phyloP scores from a whole-genome alignment of 2,888 invertebrate species.

The Tinea trinotella region DNA sequence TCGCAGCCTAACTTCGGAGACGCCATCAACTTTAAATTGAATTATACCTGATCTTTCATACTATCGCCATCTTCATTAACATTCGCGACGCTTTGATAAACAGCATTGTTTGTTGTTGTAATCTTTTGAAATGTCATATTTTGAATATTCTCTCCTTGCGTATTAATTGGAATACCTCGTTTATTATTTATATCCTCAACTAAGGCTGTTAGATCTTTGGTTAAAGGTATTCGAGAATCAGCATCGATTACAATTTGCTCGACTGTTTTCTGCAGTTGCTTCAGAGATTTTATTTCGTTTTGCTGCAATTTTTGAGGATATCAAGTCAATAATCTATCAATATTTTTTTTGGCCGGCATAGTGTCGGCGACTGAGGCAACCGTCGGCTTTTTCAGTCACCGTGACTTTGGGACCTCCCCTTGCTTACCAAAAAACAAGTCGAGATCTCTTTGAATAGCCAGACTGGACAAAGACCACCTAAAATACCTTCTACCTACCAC shows the following conservation, averaged over 20 bases:
- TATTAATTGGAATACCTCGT: conserved; percentile 33
- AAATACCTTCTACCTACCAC: no score
- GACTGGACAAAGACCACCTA: no score
- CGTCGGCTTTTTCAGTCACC: no score
- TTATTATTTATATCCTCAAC: conserved; percentile 62
- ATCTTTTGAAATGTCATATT: conserved; percentile 66
- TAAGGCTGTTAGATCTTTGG: conserved; percentile 70
- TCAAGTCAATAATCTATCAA: no score
- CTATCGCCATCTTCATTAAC: conserved; percentile 43
- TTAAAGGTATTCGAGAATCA: conserved; percentile 50
- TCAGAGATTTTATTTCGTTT: neutral
- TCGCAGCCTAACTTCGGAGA: no score
- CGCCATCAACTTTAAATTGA: no score
- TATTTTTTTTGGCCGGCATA: no score
- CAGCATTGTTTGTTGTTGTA: conserved; percentile 72
- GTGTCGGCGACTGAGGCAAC: no score
- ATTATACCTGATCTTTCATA: conserved; percentile 74
- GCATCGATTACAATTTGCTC: neutral
- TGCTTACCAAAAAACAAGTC: no score
- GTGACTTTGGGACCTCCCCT: no score
- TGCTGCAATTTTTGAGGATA: no score
- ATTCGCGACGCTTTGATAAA: conserved; percentile 74
- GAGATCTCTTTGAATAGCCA: no score
- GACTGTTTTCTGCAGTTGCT: neutral
- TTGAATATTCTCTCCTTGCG: conserved; percentile 29